Conservation (phyloP, 2,888 invertebrate genomes). For the Coremacera marginata region DNA sequence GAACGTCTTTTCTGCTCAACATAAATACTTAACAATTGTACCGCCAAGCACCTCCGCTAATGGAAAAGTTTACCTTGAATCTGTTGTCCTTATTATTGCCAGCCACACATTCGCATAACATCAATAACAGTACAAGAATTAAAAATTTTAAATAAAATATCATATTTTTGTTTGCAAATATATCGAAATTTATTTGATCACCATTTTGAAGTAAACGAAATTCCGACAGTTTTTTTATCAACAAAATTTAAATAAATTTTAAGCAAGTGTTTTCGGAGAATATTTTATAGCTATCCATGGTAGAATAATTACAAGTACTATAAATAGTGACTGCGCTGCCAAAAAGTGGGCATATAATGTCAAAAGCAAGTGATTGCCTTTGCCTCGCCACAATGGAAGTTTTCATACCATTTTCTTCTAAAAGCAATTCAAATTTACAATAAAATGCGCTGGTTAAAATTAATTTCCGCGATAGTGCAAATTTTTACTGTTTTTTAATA, state of each 20-base stretch:
- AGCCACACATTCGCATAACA: constrained; percentile 9
- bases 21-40: not conserved
- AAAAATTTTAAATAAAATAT: constrained; percentile 41
- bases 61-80: constrained; percentile 6
- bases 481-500: too few relatives aligned
- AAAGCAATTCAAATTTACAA: too few relatives aligned
- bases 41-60: not conserved
- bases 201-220: constrained; percentile 20
- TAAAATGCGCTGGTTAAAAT: too few relatives aligned
- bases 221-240: constrained; percentile 12
- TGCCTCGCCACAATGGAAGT: too few relatives aligned
- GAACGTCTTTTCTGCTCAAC: constrained; percentile 3
- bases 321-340: too few relatives aligned
- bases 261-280: constrained; percentile 1
- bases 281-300: too few relatives aligned
- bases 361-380: too few relatives aligned
- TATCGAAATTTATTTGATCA: constrained; percentile 20
- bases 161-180: constrained; percentile 36
- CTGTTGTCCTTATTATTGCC: constrained; percentile 13
- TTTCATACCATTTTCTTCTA: too few relatives aligned
- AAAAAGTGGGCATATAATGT: too few relatives aligned
- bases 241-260: not conserved
- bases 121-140: constrained; percentile 37
- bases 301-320: too few relatives aligned
- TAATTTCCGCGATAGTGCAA: too few relatives aligned